These are phyloP conservation scores for Oncorhynchus keta DNA, from an alignment of 2,113 vertebrate species.

Conservation along the genomic window DNA sequence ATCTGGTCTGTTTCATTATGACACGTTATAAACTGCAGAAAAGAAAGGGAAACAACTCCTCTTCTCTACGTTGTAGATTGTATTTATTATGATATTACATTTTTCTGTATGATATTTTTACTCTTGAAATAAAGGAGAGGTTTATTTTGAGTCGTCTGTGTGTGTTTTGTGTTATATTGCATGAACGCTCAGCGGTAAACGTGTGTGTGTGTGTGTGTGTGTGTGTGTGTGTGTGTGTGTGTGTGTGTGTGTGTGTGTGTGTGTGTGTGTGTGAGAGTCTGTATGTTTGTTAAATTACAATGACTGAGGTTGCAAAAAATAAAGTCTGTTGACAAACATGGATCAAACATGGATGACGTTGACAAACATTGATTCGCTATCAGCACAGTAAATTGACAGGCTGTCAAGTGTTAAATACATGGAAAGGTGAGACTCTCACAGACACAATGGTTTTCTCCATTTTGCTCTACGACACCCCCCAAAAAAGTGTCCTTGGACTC, in stretches of 20 bases:
- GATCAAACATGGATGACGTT: too few species aligned
- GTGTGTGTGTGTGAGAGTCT: background rate
- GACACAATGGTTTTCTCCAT: too few species aligned
- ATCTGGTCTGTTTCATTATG: slow-evolving; percentile 16
- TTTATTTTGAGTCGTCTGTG: slow-evolving; percentile 38
- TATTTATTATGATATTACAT: slow-evolving; percentile 59
- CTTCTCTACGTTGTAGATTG: slow-evolving; percentile 58
- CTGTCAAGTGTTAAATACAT: too few species aligned
- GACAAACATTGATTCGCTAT: too few species aligned
- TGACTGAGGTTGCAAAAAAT: too few species aligned
- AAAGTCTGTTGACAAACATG: too few species aligned
- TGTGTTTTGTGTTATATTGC: background rate
- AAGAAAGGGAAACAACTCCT: slow-evolving; percentile 34
- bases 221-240: background rate
- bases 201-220: background rate
- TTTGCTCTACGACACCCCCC: too few species aligned
- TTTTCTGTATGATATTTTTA: slow-evolving; percentile 69
- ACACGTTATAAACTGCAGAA: slow-evolving; percentile 38
- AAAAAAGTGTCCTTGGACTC: too few species aligned
- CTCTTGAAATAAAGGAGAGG: slow-evolving; percentile 67
- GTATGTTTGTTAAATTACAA: too few species aligned
- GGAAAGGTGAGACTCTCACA: too few species aligned
- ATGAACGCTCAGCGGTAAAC: background rate
- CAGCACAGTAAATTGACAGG: too few species aligned
- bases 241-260: too few species aligned